Percentiles rank a stretch among this genome's conserved stretches.
phyloP scores from a whole-genome alignment of 2,113 vertebrate genomes.

The Genyomyrus donnyi region DNA sequence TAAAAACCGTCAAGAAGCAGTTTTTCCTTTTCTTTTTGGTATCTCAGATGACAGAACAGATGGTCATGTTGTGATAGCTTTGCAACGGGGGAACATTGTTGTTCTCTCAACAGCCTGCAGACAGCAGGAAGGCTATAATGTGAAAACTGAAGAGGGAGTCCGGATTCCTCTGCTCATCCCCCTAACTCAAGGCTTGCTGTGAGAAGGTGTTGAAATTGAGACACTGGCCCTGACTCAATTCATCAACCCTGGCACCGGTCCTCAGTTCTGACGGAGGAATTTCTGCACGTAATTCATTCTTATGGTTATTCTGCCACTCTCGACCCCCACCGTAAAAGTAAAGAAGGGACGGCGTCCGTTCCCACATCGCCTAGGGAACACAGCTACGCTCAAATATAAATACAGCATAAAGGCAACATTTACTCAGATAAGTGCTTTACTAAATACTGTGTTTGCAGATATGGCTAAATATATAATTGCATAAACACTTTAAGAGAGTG shows the following conservation, averaged over 20 bases:
- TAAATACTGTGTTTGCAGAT: not conserved
- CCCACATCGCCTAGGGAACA: not conserved
- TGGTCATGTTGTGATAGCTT: constrained; percentile 28
- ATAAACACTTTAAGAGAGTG: not conserved
- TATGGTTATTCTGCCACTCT: not conserved
- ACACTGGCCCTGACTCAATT: constrained; percentile 3
- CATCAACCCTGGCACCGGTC: not conserved
- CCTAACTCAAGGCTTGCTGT: not conserved
- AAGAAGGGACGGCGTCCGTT: not conserved
- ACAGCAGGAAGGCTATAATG: constrained; percentile 31
- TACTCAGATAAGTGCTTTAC: not conserved
- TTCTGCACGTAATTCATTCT: not conserved
- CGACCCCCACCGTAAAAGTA: not conserved
- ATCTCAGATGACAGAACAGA: constrained; percentile 32
- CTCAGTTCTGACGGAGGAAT: not conserved
- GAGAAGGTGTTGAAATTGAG: constrained; percentile 3
- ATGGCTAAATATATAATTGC: not conserved
- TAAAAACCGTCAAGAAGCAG: not conserved
- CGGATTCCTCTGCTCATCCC: constrained; percentile 9
- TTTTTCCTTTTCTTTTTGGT: not conserved
- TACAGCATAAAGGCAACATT: not conserved
- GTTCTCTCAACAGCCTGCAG: constrained; percentile 33
- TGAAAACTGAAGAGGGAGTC: constrained; percentile 24
- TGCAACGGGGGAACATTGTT: constrained; percentile 22
- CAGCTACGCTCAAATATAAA: not conserved